Percentiles rank a stretch among this genome's conserved stretches.
These are phyloP conservation scores for Acrocephalus arundinaceus DNA, from an alignment of 2,113 vertebrate genomes.

Conservation along the genomic window DNA sequence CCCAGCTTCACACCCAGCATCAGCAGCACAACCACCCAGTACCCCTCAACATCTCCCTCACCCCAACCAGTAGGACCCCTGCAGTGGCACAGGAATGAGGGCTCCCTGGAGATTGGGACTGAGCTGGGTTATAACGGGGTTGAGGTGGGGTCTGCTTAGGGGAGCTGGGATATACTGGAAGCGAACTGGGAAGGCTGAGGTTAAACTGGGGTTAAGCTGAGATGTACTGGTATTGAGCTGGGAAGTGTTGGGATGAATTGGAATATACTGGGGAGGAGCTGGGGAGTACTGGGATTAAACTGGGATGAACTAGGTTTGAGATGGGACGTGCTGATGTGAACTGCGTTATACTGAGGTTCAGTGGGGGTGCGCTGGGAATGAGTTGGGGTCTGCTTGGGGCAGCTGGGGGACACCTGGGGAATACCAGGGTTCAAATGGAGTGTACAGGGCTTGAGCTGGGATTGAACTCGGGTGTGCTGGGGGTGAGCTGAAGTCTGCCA, in stretches of 20 bases:
- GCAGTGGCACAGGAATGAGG: background rate
- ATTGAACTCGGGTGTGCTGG: background rate
- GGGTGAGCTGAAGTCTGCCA: background rate
- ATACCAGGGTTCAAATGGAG: background rate
- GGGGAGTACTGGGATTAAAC: background rate
- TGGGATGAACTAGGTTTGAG: background rate
- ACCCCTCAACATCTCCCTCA: background rate
- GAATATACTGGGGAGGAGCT: background rate
- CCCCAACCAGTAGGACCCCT: background rate
- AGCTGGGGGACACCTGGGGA: background rate
- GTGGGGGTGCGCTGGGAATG: background rate
- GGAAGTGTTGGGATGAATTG: background rate
- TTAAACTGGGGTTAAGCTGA: background rate
- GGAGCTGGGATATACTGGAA: background rate
- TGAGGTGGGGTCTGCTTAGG: background rate
- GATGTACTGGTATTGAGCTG: background rate
- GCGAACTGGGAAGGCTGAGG: background rate
- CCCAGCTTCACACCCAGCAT: background rate
- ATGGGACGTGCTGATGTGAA: background rate
- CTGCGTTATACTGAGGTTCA: background rate
- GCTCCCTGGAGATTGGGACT: background rate
- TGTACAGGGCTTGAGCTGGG: background rate
- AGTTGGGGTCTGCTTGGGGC: background rate
- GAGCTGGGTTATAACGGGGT: background rate
- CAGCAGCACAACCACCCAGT: rapidly evolving